phyloP scores from a whole-genome alignment of 2,888 invertebrate species.

The Iphiclides podalirius region DNA sequence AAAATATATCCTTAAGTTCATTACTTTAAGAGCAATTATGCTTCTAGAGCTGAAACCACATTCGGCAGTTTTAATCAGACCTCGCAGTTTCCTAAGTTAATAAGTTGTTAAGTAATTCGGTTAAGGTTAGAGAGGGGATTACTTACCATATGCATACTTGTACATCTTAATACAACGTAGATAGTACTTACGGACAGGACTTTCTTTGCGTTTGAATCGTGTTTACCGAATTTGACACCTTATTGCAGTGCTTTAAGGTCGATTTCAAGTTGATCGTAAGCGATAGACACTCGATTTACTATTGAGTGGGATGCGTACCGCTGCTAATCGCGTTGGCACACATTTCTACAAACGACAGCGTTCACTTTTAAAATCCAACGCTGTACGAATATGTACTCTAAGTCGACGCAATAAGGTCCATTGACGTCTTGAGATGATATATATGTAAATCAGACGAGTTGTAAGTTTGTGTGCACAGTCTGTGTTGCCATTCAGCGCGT shows the following conservation, averaged over 20 bases:
- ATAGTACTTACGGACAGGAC: no score
- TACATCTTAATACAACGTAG: no score
- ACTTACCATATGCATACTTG: no score
- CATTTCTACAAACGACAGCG: constrained; percentile 2
- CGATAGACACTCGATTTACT: constrained; percentile 1
- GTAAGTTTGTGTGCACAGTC: not conserved
- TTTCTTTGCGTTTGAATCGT: no score
- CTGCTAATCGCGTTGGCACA: constrained; percentile 15
- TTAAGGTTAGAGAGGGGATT: no score
- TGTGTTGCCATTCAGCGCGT: not conserved
- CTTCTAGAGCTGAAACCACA: no score
- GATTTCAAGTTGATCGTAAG: not conserved
- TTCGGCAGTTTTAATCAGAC: no score
- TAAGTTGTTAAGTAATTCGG: no score
- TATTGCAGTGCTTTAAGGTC: constrained; percentile 5
- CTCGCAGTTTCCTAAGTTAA: no score
- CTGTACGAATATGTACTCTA: not conserved
- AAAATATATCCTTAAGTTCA: no score
- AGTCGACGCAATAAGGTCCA: not conserved
- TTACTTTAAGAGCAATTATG: no score
- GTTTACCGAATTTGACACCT: constrained; percentile 9
- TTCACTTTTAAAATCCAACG: not conserved
- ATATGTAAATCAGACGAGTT: not conserved
- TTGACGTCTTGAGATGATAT: not conserved
- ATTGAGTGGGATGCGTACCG: constrained; percentile 7